Base-by-base conservation (phyloP, 2,797 vertebrate genomes). In the Pelobates cultripes region DNA sequence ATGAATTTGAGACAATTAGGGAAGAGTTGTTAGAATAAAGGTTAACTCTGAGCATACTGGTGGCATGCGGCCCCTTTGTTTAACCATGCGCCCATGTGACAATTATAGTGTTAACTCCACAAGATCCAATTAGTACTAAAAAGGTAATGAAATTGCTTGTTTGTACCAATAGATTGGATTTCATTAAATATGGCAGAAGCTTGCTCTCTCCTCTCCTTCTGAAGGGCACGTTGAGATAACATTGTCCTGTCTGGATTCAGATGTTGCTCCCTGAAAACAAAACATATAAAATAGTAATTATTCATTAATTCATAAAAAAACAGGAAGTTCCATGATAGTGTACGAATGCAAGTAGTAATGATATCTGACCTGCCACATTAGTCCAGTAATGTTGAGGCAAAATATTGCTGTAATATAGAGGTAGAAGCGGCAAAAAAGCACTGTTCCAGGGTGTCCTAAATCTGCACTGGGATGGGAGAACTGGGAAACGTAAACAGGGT, bases 141-240 rank as follows among this genome's bases (percentile, higher is more conserved):
- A 28, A 64, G 28, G 61, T 64, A 64, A 61, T 61, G 41, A 43
- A 72, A 6, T 40, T 7, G 2, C 85, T 40, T 7, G 2, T 86
- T 85, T 88, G 74, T 95, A 98, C 97, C 97, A 88, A 95, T 93
- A 88, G 90, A 94, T 74, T 95, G 95, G 89, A 98, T 91, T 90
- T 98, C 98, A 91, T 93, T 95, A 91, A 96, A 94, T 93, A 99
- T 97, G 85, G 95, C 96, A 43, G 95, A 94, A 2, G 96, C 97
- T 93, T 96, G 96, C 83, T 96, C 92, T 89, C 95, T 96, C 91
- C 93, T 95, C 92, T 98, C 95, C 84, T 93, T 93, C 95, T 96
- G 93, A 94, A 95, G 93, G 87, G 92, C 86, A 76, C 86, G 93
- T 84, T 96, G 94, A 64, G 97, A 97, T 93, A 98, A 94, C 93